These are phyloP conservation scores for Poecilia latipinna DNA, from an alignment of 2,113 vertebrate genomes.

Conservation along the genomic window DNA sequence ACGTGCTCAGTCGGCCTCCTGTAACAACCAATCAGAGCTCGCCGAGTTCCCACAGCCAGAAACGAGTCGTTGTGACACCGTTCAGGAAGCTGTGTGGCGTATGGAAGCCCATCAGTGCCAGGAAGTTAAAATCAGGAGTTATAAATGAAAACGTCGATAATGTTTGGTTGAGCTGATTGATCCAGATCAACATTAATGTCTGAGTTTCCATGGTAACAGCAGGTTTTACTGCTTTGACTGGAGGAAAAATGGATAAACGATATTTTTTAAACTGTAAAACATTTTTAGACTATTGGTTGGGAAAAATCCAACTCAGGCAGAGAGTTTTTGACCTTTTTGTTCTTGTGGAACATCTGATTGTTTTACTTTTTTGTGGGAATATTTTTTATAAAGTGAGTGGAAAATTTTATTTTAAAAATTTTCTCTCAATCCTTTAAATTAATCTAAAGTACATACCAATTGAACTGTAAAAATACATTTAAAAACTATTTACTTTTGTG, in stretches of 20 bases:
- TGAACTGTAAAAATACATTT: background rate
- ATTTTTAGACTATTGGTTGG: background rate
- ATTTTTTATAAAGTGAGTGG: background rate
- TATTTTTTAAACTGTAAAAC: background rate
- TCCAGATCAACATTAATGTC: too few species aligned
- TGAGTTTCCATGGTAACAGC: background rate
- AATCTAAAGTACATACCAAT: background rate
- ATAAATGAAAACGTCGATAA: background rate
- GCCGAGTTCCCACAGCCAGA: background rate
- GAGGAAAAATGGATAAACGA: background rate
- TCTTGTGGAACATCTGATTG: background rate
- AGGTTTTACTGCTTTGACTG: background rate
- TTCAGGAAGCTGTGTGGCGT: background rate
- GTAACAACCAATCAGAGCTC: slow-evolving; percentile 10
- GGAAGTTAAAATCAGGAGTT: background rate
- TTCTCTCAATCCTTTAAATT: background rate
- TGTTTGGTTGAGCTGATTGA: background rate
- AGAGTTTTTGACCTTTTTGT: background rate
- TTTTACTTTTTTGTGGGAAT: background rate
- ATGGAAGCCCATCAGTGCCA: background rate
- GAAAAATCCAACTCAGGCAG: background rate
- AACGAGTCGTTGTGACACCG: background rate
- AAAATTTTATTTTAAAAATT: slow-evolving; percentile 2
- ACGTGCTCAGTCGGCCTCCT: background rate
- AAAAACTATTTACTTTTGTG: background rate